Evolutionary conservation across 2,113 vertebrate species (phyloP), one percentile per base, ranked within the genome.

Genomic region (Clarias gariepinus): DNA sequence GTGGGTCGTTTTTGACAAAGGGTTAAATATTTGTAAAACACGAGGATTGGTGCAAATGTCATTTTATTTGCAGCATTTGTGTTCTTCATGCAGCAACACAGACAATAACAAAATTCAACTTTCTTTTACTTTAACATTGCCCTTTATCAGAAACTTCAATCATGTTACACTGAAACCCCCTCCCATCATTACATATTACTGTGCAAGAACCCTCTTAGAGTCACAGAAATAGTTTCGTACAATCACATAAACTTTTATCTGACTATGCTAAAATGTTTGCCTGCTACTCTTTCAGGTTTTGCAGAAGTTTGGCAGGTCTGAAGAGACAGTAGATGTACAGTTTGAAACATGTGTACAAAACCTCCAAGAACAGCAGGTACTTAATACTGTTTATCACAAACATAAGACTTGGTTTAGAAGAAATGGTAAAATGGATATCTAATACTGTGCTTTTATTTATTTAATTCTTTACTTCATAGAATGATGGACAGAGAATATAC

Each of bases 311-410:
- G 97, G 98, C 21, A 98, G 98, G 94, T 94, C 95, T 0, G 94
- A 95, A 74, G 98, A 97, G 93, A 98, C 96, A 58, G 97, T 95
- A 94, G 98, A 99, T 4, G 96, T 97, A 41, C 90, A 96, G 69
- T 99, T 99, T 87, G 97, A 98, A 89, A 87, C 92, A 16, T 96
- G 79, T 74, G 91, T 95, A 15, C 94, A 90, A 84, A 93, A 95
- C 89, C 96, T 99, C 90, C 93, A 91, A 69, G 95, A 96, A 89
- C 98, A 99, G 85, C 97, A 99, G 97, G 98, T 99, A 90, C 92
- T 76, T 19, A 81, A 69, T 25, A 84, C 28, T 55, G 84, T 19
- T 19, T 0, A 82, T 0, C 4, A 47, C 9, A 60, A 68, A 64
- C 23, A 60, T 55, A 69, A 28, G n/a, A 7, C 23, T 13, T 18